A percentile compares a stretch with the other conserved stretches of the same genome.
phyloP scores from a whole-genome alignment of 2,888 invertebrate species.

The Sicus ferrugineus region DNA sequence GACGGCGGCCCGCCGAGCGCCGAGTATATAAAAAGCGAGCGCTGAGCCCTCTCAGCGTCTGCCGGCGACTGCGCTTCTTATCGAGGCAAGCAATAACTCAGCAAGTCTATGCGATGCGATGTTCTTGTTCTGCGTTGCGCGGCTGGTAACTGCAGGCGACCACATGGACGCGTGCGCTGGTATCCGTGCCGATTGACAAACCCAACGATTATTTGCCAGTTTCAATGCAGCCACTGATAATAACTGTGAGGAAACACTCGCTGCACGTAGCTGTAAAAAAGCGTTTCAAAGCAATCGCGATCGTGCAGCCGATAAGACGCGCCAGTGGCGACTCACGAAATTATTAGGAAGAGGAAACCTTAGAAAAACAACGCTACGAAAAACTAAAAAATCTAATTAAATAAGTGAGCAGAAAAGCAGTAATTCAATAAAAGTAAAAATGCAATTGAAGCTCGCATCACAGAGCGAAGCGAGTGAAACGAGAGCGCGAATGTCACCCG shows the following conservation, averaged over 20 bases:
- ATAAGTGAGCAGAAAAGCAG: background rate
- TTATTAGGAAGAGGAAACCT: background rate
- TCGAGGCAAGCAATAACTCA: background rate
- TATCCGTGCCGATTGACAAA: constrained; percentile 9
- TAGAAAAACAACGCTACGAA: background rate
- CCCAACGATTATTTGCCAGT: constrained; percentile 23
- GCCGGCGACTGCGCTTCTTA: background rate
- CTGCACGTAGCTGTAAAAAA: background rate
- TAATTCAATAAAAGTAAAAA: too few relatives aligned
- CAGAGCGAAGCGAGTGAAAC: background rate
- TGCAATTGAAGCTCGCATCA: background rate
- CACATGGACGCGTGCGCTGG: background rate
- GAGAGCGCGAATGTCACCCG: background rate
- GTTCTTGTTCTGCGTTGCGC: background rate
- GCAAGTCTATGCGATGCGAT: background rate
- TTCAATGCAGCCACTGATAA: constrained; percentile 15
- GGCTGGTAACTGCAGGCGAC: background rate
- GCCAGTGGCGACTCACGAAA: background rate
- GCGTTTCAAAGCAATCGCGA: background rate
- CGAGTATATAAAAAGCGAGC: too few relatives aligned
- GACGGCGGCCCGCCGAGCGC: background rate
- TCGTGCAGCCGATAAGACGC: constrained; percentile 8
- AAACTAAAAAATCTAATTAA: background rate
- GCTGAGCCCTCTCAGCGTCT: too few relatives aligned
- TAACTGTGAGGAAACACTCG: background rate